Conservation (phyloP, 2,888 invertebrate genomes). For the Panzeria rudis region DNA sequence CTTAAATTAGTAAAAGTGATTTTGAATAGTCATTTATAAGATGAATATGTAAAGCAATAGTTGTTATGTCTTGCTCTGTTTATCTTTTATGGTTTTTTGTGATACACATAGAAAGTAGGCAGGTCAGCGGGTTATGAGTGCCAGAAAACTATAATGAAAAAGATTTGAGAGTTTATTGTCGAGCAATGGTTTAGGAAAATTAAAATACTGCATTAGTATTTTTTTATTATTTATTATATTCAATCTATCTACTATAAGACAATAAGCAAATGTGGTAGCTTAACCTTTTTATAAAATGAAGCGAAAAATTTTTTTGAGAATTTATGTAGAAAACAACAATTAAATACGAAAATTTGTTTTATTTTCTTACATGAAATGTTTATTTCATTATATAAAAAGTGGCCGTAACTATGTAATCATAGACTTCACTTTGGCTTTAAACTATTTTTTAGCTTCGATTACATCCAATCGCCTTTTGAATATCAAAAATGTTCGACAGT, state of each 20-base stretch:
- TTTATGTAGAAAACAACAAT: too few species aligned
- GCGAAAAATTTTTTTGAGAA: too few species aligned
- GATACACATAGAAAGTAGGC: not conserved
- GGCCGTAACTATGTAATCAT: not conserved
- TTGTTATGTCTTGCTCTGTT: not conserved
- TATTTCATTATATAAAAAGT: too few species aligned
- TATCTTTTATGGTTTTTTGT: not conserved
- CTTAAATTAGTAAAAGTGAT: slow-evolving; percentile 61
- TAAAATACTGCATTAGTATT: slow-evolving; percentile 30
- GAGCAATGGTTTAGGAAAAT: not conserved
- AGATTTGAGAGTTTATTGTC: not conserved
- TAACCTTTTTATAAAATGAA: too few species aligned
- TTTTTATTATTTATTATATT: too few species aligned
- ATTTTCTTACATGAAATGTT: too few species aligned
- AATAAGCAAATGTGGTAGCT: too few species aligned
- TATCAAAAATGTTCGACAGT: not conserved
- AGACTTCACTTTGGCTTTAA: not conserved
- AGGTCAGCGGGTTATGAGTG: slow-evolving; percentile 13
- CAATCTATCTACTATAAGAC: too few species aligned
- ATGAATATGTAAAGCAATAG: slow-evolving; percentile 9
- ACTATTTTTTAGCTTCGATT: too few species aligned
- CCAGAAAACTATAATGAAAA: slow-evolving; percentile 6
- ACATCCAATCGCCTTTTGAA: too few species aligned
- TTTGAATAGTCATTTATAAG: slow-evolving; percentile 21
- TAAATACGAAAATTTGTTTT: too few species aligned